Evolutionary conservation across 2,113 vertebrate species (phyloP), one percentile per base, ranked within the genome.

Genomic region (Xyliphius kryptos): DNA sequence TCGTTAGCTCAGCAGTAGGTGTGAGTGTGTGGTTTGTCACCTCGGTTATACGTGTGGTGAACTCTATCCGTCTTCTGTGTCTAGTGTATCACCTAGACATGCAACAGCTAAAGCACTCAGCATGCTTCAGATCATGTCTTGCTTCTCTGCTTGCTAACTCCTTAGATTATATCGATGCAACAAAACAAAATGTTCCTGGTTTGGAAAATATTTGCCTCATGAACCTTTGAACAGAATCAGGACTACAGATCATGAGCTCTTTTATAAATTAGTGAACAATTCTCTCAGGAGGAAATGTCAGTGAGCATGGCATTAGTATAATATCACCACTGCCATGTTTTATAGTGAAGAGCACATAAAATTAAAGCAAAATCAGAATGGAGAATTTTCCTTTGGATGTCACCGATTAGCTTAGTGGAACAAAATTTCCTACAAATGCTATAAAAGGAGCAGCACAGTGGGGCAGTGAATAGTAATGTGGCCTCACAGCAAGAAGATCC

Each of bases 41-140:
- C 56, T 68, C 32, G 26, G 47, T 50, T 69, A 61, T 26, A 55
- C 59, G 20, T 75, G 73, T 51, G 69, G 73, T 63, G 32, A 68
- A 50, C 70, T 62, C 62, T 59, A 68, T 66, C 59, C 59, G 22
- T 54, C 44, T 7, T 58, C 43, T 43, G 66, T 64, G 17, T 36
- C 22, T 57, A 50, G n/a, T 36, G 21, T 20, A 47, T 37, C 3
- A 22, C 37, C 21, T 63, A 15, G 60, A 56, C 20, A 43, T 64
- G 51, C 46, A 63, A 51, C 32, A 43, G 55, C 44, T 38, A 56
- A 60, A 47, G 63, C 41, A 50, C 57, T 38, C 20, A 54, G 20
- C 15, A 46, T 41, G 7, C 61, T 20, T 54, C 2, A 17, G 11
- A 1, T n/a, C 46, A 21, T 40, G 16, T 16, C 53, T 56, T 52